Base-by-base conservation (phyloP, 2,113 vertebrate genomes). In the Chaetorhynchus papuensis region DNA sequence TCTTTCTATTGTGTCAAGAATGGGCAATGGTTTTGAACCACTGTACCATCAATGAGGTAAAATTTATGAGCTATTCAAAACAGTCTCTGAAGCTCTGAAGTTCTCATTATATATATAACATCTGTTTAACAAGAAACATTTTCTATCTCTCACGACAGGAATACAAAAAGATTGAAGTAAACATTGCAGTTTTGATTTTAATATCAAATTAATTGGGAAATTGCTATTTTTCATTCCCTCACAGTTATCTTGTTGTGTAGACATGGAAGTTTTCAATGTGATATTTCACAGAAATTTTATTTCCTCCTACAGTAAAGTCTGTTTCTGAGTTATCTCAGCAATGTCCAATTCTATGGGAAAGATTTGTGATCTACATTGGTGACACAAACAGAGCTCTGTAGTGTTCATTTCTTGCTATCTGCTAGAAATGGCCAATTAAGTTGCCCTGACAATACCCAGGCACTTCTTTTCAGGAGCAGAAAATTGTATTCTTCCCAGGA, bases 401-500 rank as follows among this genome's bases (percentile, higher is more conserved):
- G 52, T 22, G 33, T 60, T 90, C 15, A 10, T 75, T 90, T 74
- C 47, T 75, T 85, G 76, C 65, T 92, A 75, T 64, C 65, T 83
- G 57, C n/a, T 95, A 71, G 69, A 90, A 92, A 89, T 0, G 4
- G 69, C 71, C 72, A 94, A 89, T 88, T 90, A 89, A 94, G 66
- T 92, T 87, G 42, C 87, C 81, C 49, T 91, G 90, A 84, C 52
- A 87, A 79, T 82, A 89, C 22, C 26, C 49, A 76, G 23, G 21
- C 0, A 0, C 61, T 87, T 57, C 74, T 84, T 92, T 95, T 89
- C 86, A 69, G 77, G 52, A 94, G 41, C 31, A 94, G 68, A 90
- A 93, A 94, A 90, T 57, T 57, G 28, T 81, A 72, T 45, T 94
- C 90, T 91, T 83, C 53, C 57, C 60, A 92, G 53, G 76, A 95